A percentile compares a stretch with the other conserved stretches of the same genome.
These are phyloP conservation scores for Pasiphila rectangulata DNA, from an alignment of 2,888 invertebrate genomes.

Conservation along the genomic window DNA sequence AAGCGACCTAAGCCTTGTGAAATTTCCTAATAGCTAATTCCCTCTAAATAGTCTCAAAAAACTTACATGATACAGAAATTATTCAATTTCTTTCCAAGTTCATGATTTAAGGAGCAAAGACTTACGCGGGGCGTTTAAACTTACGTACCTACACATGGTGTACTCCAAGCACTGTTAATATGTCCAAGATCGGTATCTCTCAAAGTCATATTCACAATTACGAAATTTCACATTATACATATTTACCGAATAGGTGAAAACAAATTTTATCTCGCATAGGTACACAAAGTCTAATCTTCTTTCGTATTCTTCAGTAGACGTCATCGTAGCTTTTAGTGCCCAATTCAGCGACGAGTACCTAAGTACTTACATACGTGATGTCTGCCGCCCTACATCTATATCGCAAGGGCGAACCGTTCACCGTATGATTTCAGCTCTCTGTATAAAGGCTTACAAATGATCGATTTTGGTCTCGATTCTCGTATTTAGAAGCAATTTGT, in stretches of 20 bases:
- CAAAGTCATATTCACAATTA: too few relatives aligned
- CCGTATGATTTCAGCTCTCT: conserved; percentile 3
- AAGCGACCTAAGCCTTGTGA: too few relatives aligned
- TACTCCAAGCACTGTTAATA: too few relatives aligned
- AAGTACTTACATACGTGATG: conserved; percentile 17
- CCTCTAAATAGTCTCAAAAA: too few relatives aligned
- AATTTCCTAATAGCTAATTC: too few relatives aligned
- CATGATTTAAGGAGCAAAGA: too few relatives aligned
- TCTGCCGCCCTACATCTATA: conserved; percentile 16
- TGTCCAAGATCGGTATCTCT: too few relatives aligned
- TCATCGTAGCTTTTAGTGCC: conserved; percentile 12
- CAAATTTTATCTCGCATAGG: conserved; percentile 4
- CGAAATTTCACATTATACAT: too few relatives aligned
- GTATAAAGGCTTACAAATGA: conserved; percentile 8
- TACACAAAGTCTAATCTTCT: conserved; percentile 10
- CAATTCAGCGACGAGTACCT: conserved; percentile 2
- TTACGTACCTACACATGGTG: too few relatives aligned
- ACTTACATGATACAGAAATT: too few relatives aligned
- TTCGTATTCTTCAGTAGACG: conserved; percentile 10
- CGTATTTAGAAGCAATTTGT: background rate
- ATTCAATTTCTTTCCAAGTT: too few relatives aligned
- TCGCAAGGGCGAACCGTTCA: conserved; percentile 6
- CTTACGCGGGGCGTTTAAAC: too few relatives aligned
- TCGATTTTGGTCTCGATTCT: conserved; percentile 2
- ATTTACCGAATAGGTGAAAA: background rate